Evolutionary conservation across 2,113 vertebrate genomes (phyloP).

Genomic region (Poicephalus meyeri): DNA sequence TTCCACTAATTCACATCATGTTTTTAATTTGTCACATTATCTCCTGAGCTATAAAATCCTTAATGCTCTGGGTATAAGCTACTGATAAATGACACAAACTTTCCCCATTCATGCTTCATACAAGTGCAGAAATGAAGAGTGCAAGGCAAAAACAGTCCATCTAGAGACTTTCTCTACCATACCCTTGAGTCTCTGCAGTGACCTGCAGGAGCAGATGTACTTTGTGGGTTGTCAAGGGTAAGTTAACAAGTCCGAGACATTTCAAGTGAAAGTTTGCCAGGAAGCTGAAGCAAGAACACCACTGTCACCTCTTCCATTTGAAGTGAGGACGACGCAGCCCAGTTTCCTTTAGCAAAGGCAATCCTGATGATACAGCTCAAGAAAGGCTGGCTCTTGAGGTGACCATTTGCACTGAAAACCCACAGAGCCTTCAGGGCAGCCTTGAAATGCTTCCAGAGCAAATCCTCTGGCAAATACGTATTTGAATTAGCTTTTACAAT

Average conservation of each 20-base stretch:
- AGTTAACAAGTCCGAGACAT: neutral
- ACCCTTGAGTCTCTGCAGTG: neutral
- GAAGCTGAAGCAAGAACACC: neutral
- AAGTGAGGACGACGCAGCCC: neutral
- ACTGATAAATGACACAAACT: slow-evolving; percentile 17
- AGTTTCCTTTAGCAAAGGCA: neutral
- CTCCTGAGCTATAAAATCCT: neutral
- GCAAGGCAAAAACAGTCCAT: neutral
- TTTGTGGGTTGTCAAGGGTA: neutral
- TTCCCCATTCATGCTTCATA: neutral
- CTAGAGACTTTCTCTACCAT: neutral
- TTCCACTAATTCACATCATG: slow-evolving; percentile 1
- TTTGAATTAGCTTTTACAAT: neutral
- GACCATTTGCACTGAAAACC: neutral
- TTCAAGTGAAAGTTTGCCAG: neutral
- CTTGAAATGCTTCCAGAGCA: neutral
- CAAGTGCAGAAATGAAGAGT: no score
- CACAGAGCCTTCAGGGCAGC: neutral
- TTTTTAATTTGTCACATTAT: slow-evolving; percentile 15
- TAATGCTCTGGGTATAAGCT: neutral
- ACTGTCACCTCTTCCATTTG: neutral
- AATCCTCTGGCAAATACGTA: neutral
- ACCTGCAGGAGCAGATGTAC: neutral
- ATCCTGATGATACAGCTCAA: neutral
- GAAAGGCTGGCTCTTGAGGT: neutral